Base-by-base conservation (phyloP, 1,140 invertebrate species). In the Chironomus tepperi region DNA sequence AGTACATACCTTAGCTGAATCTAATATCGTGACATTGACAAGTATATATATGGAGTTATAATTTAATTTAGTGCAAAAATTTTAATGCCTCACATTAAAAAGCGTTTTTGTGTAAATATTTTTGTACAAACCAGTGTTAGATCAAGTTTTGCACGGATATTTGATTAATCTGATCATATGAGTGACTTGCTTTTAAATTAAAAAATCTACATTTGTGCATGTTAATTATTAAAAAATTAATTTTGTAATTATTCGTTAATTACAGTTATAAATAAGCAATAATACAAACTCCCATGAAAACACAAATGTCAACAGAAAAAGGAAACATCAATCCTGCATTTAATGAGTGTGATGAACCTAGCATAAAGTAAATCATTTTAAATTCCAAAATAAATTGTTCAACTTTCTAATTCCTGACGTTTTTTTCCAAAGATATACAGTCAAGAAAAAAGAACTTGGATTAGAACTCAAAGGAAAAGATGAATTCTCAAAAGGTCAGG, bases 381-480 rank as follows among this genome's bases (percentile, higher is more conserved):
- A 9, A 16, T 18, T 18, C n/a, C n/a, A n/a, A n/a, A n/a, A n/a
- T n/a, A n/a, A n/a, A n/a, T n/a, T n/a, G n/a, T 18, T 67, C 18
- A 67, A 16, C 18, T 3, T 67, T 67, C 18, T 67, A 12, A 3
- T 67, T 3, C 15, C 1, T 67, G 3, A 67, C n/a, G 1, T 10
- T 57, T 2, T 2, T 57, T 7, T 12, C n/a, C 8, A n/a, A 12
- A 57, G 47, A 57, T 57, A 12, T 57, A 2, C 47, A 74, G 80
- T 75, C 57, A 77, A 78, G 19, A 76, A 76, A 67, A 34, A 70
- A 57, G 76, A 79, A 67, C 83, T 82, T 75, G 79, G 81, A 8
- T 75, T 87, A 43, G 86, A 87, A 78, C 77, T 85, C 19, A 78
- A 79, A 3, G 81, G 84, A 83, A 79, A 85, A 84, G 75, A 82